Evolutionary conservation across 2,888 invertebrate genomes (phyloP).

Genomic region (Dicranocentrus wangi): DNA sequence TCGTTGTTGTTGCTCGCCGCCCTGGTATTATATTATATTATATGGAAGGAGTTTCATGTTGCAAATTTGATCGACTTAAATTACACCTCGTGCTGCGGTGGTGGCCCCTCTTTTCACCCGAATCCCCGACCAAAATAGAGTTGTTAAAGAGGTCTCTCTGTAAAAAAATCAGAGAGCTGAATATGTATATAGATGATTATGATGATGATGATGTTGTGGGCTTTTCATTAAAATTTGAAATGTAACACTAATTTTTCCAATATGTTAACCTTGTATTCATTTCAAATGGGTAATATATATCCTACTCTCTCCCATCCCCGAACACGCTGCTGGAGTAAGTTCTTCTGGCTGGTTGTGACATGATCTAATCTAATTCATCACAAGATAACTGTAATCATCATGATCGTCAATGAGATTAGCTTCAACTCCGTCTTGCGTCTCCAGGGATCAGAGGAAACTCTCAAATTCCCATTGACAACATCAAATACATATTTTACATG

Average conservation of each 20-base stretch:
- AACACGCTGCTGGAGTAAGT: too few species aligned
- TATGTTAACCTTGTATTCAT: constrained; percentile 43
- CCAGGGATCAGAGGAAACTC: constrained; percentile 48
- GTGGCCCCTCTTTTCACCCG: background rate
- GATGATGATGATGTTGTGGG: background rate
- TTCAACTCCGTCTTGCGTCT: constrained; percentile 23
- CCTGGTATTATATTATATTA: background rate
- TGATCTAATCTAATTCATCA: constrained; percentile 65
- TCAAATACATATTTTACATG: constrained; percentile 65
- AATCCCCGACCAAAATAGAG: background rate
- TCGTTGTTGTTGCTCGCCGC: background rate
- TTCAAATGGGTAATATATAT: background rate
- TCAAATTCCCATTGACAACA: constrained; percentile 65
- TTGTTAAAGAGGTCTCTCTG: too few species aligned
- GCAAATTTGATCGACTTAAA: constrained; percentile 11
- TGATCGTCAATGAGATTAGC: background rate
- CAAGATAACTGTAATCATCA: constrained; percentile 28
- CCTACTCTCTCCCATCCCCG: background rate
- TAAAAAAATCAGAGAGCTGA: too few species aligned
- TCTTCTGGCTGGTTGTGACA: constrained; percentile 40
- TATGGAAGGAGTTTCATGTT: background rate
- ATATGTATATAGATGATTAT: too few species aligned
- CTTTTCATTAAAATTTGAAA: constrained; percentile 49
- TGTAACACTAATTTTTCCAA: constrained; percentile 62
- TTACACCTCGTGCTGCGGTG: background rate